Conservation (phyloP, 2,113 vertebrate genomes). For the Pheucticus melanocephalus region DNA sequence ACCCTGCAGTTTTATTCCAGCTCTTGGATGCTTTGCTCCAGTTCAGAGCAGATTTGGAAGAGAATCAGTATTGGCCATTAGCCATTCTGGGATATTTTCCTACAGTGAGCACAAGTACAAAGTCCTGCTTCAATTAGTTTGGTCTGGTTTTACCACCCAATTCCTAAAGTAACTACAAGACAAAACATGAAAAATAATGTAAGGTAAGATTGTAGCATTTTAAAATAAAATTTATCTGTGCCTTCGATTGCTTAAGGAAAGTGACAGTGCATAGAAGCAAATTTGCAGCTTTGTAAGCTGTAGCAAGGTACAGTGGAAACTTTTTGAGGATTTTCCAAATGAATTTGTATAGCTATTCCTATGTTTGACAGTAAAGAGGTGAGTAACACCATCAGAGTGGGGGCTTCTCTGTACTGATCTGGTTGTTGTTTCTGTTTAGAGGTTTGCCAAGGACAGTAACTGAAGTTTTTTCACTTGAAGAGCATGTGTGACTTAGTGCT, state of each 20-base stretch:
- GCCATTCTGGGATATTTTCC: not conserved
- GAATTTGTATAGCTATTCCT: not conserved
- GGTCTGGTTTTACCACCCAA: not conserved
- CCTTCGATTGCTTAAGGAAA: not conserved
- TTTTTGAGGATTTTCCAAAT: not conserved
- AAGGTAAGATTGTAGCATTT: not conserved
- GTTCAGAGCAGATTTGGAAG: slow-evolving; percentile 9
- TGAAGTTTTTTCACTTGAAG: not conserved
- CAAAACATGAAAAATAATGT: not conserved
- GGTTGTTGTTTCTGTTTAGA: not conserved
- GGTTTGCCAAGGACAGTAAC: not conserved
- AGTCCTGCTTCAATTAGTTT: not conserved
- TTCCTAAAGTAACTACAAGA: not conserved
- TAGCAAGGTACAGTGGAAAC: not conserved
- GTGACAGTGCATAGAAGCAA: not conserved
- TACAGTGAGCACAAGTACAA: not conserved
- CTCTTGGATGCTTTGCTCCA: not conserved
- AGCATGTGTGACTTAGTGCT: not conserved
- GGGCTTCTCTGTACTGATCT: not conserved
- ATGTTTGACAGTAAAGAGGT: not conserved
- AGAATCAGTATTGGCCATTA: not conserved
- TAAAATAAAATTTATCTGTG: not conserved
- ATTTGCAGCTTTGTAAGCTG: not conserved
- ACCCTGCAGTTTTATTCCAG: not conserved
- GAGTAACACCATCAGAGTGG: not conserved